Base-by-base conservation (phyloP, 2,888 invertebrate genomes). In the Caenorhabditis afra region DNA sequence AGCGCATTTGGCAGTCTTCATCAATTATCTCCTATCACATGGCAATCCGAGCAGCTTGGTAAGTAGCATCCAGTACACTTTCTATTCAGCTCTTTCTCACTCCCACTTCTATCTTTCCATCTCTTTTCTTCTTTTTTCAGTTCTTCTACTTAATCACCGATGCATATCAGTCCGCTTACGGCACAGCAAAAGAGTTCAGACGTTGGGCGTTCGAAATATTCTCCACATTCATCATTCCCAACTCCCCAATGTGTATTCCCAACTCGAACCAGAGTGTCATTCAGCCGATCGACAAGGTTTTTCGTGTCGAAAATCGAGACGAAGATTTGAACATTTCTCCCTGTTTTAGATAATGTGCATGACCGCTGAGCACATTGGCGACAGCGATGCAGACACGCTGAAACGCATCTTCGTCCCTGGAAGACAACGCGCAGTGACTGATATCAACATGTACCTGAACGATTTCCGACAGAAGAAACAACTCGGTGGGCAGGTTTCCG, bases 121-220 rank as follows among this genome's bases (percentile, higher is more conserved):
- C n/a, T n/a, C n/a, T n/a, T n/a, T n/a, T n/a, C n/a, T n/a, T n/a
- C n/a, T n/a, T n/a, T n/a, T 45, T 61, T 47, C 67, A 75, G 75
- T 80, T 80, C 82, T 94, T 99, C 92, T 95, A 97, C 91, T 93
- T 97, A 85, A 94, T 98, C 90, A 95, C 97, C 80, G 95, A 96
- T 91, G 93, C 94, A 66, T 97, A 95, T 92, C 95, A 95, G 90
- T 88, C 88, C 39, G 82, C 84, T 20, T 84, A 90, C 22, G 95
- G 95, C 61, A 94, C 94, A 85, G 93, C 94, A 66, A 94, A 95
- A 92, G 96, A 98, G 90, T 94, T 97, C 93, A 94, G 95, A 68
- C 95, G 96, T 91, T 99, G 98, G 97, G 97, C 97, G 3, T 98
- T 97, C 92, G 98, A 99, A 73, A 87, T 89, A 55, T 89, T 89